Conservation (phyloP, 2,888 invertebrate genomes). For the Lagria hirta region DNA sequence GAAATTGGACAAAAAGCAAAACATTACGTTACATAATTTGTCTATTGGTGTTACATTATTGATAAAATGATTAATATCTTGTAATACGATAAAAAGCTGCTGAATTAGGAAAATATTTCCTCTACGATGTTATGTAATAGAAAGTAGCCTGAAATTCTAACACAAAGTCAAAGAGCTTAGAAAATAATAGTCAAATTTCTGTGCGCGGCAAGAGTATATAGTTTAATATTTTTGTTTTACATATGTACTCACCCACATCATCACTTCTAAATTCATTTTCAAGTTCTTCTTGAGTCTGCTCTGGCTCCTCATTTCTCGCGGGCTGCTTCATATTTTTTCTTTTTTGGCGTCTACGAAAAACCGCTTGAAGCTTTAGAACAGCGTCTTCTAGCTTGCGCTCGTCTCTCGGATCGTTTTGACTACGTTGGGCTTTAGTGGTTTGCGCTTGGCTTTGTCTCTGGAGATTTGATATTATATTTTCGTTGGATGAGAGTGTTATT, state of each 20-base stretch:
- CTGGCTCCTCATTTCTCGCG: slow-evolving; percentile 43
- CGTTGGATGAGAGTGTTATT: slow-evolving; percentile 45
- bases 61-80: too few species aligned
- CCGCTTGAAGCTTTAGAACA: slow-evolving; percentile 88
- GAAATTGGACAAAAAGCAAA: too few species aligned
- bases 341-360: slow-evolving; percentile 79
- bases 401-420: slow-evolving; percentile 29
- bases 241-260: slow-evolving; percentile 66
- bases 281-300: slow-evolving; percentile 69
- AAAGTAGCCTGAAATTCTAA: too few species aligned
- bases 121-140: too few species aligned
- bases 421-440: slow-evolving; percentile 20
- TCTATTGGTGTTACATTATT: too few species aligned
- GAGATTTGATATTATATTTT: slow-evolving; percentile 29
- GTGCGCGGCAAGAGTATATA: too few species aligned
- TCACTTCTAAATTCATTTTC: slow-evolving; percentile 79
- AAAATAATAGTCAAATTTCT: too few species aligned
- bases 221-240: too few species aligned
- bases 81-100: too few species aligned
- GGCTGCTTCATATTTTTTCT: slow-evolving; percentile 74
- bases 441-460: slow-evolving; percentile 34
- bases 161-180: too few species aligned
- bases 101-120: too few species aligned
- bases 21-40: too few species aligned
- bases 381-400: slow-evolving; percentile 53